Base-by-base conservation (phyloP, 2,888 invertebrate genomes). In the Polydrusus tereticollis region DNA sequence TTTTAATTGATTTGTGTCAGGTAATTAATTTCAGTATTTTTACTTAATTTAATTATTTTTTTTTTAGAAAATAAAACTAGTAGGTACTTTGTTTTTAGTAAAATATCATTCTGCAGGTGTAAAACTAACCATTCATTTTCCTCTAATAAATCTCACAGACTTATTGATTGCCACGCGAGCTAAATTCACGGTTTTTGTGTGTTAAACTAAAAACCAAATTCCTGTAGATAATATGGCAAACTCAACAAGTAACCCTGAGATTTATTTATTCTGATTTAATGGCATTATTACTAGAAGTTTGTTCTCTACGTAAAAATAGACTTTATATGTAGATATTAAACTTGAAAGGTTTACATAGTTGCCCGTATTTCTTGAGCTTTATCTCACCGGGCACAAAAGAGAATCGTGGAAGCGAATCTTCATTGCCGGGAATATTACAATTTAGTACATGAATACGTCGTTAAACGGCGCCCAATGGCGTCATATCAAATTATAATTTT, bases 311-410 rank as follows among this genome's bases (percentile, higher is more conserved):
- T 50, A 50, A 55, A 55, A 29, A 55, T 18, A 16, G 1, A 55
- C 52, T 55, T 55, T 26, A 55, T 29, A n/a, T n/a, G n/a, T n/a
- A 55, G 52, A 55, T 55, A 55, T 55, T 55, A 55, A 55, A 55
- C 29, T 55, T 55, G 5, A 1, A 29, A 55, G 29, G 52, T 59
- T 50, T 63, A 33, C 63, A 63, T 63, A 63, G 63, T 50, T 36
- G 47, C 63, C 29, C 63, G 63, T 29, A 63, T 36, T 36, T 63
- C 63, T 63, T 20, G 33, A 16, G 50, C 63, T 63, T 63, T 63
- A 63, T 63, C 63, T 63, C n/a, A 26, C 18, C 29, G 20, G n/a
- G 8, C 38, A 26, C 63, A 29, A 63, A 36, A 50, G 36, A 45
- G 36, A 36, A 63, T 63, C 50, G 50, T 36, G 12, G 16, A 63